Percentiles rank a stretch among this genome's conserved stretches.
Evolutionary conservation across 2,797 vertebrate genomes (phyloP).

Genomic region (Lycodopsis pacificus): DNA sequence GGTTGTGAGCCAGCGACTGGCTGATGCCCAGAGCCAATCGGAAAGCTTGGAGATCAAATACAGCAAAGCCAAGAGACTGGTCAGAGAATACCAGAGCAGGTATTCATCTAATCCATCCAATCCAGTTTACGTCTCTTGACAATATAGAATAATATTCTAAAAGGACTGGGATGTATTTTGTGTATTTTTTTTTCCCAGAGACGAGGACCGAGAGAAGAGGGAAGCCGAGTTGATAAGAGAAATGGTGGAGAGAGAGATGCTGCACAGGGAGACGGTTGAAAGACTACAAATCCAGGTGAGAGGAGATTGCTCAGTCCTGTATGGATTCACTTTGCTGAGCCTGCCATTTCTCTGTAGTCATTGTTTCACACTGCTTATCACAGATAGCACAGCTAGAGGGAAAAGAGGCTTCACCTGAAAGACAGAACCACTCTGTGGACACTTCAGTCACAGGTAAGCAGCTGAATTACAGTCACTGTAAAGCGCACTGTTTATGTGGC

Average conservation of each 20-base stretch:
- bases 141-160: neutral
- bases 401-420: slow-evolving; percentile 50
- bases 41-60: slow-evolving; percentile 92
- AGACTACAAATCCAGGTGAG: slow-evolving; percentile 86
- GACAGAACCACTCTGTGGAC: slow-evolving; percentile 43
- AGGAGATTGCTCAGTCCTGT: neutral
- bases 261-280: slow-evolving; percentile 83
- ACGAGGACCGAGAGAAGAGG: slow-evolving; percentile 85
- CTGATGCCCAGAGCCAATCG: slow-evolving; percentile 91
- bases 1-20: slow-evolving; percentile 90
- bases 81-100: slow-evolving; percentile 92
- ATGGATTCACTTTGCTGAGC: slow-evolving; percentile 17
- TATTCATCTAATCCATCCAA: slow-evolving; percentile 65
- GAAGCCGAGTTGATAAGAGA: slow-evolving; percentile 84
- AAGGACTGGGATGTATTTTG: neutral
- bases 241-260: slow-evolving; percentile 85
- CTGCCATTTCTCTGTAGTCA: slow-evolving; percentile 33
- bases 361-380: slow-evolving; percentile 41
- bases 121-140: neutral
- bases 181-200: slow-evolving; percentile 72
- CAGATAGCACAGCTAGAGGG: slow-evolving; percentile 62
- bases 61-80: slow-evolving; percentile 88
- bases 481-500: neutral
- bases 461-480: neutral
- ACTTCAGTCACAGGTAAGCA: slow-evolving; percentile 57